phyloP scores from a whole-genome alignment of 2,888 invertebrate genomes.

The Theristus sp. region DNA sequence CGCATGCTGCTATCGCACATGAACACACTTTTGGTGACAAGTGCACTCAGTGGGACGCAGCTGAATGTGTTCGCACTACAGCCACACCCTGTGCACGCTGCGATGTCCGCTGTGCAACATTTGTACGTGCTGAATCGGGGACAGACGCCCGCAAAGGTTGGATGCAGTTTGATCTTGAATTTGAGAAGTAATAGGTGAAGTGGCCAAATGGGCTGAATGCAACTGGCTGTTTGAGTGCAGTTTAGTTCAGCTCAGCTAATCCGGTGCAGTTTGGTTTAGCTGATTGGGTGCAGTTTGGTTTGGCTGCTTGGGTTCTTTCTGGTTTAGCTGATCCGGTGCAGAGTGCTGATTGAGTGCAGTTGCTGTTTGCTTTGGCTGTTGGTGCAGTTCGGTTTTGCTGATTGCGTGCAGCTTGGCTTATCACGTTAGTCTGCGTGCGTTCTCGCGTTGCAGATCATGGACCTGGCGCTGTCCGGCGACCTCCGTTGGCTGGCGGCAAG shows the following conservation, averaged over 20 bases:
- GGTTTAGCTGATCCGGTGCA: no score
- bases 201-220: no score
- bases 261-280: no score
- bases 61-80: slow-evolving; percentile 80
- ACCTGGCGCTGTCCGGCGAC: slow-evolving; percentile 75
- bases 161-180: slow-evolving; percentile 1
- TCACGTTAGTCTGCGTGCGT: neutral
- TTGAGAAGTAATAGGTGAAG: no score
- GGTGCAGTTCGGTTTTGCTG: no score
- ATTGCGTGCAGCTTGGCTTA: neutral
- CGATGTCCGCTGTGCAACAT: slow-evolving; percentile 58
- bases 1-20: slow-evolving; percentile 31
- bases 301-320: no score
- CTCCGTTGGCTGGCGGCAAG: slow-evolving; percentile 87
- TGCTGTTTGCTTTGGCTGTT: no score
- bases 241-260: no score
- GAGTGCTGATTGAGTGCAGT: no score
- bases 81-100: slow-evolving; percentile 65
- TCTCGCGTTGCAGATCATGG: slow-evolving; percentile 39
- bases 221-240: no score
- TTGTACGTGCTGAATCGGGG: slow-evolving; percentile 81
- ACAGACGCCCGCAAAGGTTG: slow-evolving; percentile 79
- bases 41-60: slow-evolving; percentile 31
- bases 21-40: slow-evolving; percentile 31
- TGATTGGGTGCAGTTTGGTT: no score